Percentiles rank a stretch among this genome's conserved stretches.
phyloP scores from a whole-genome alignment of 2,888 invertebrate species.

The Eremobia ochroleuca region DNA sequence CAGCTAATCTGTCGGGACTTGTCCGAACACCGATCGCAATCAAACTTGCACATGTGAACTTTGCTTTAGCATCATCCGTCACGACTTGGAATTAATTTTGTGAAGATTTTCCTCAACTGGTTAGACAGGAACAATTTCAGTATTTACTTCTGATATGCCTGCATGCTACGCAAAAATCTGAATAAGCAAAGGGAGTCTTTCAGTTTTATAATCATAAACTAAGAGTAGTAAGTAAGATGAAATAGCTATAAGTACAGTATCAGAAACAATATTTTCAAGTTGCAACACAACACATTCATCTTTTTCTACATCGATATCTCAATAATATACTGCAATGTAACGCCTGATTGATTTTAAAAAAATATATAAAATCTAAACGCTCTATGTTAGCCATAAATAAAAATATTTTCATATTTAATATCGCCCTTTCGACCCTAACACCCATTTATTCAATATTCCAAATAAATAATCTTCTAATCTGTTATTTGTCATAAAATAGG shows the following conservation, averaged over 20 bases:
- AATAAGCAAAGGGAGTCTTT: not conserved
- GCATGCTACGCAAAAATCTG: not conserved
- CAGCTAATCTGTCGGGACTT: conserved; percentile 82
- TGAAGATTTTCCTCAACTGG: conserved; percentile 40
- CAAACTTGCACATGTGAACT: conserved; percentile 89
- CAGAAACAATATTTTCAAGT: not conserved
- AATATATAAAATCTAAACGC: not conserved
- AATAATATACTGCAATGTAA: not conserved
- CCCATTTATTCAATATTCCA: conserved; percentile 50
- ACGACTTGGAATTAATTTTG: conserved; percentile 41
- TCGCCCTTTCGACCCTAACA: conserved; percentile 43
- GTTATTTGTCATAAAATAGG: conserved; percentile 65
- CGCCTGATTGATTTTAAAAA: not conserved
- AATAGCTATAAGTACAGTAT: too few species aligned
- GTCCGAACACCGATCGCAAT: conserved; percentile 75
- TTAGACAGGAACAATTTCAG: not conserved
- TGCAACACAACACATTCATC: not conserved
- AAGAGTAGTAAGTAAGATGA: too few species aligned
- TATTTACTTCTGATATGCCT: not conserved
- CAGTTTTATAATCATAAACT: too few species aligned
- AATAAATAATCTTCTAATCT: conserved; percentile 67
- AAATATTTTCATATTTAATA: conserved; percentile 9
- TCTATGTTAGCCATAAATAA: not conserved
- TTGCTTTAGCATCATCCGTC: conserved; percentile 73
- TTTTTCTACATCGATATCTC: not conserved